These are phyloP conservation scores for Drosophila meridiana DNA, from an alignment of 2,888 invertebrate species.

Conservation along the genomic window DNA sequence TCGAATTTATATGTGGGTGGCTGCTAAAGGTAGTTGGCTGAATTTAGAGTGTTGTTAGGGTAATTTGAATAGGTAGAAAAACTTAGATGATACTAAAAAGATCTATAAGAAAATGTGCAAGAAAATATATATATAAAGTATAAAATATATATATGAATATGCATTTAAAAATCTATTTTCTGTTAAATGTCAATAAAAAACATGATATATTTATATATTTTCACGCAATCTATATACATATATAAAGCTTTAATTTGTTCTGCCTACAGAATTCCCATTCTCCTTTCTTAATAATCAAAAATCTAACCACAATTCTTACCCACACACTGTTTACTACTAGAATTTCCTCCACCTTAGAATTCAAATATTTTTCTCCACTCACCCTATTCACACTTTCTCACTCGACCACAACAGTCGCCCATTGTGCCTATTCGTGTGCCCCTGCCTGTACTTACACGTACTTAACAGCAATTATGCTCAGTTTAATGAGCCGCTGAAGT, in stretches of 20 bases:
- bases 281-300: no score
- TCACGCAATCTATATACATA: no score
- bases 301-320: neutral
- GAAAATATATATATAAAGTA: neutral
- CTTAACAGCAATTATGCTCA: constrained; percentile 70
- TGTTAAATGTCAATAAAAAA: neutral
- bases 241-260: no score
- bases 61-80: neutral
- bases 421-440: neutral
- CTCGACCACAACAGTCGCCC: neutral
- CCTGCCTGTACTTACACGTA: constrained; percentile 21
- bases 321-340: neutral
- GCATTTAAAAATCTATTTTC: neutral
- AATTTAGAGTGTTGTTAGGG: neutral
- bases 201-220: neutral
- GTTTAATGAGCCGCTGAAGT: constrained; percentile 69
- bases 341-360: neutral
- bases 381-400: neutral
- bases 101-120: neutral
- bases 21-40: neutral
- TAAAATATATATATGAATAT: neutral
- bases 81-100: neutral
- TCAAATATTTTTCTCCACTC: neutral
- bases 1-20: neutral
- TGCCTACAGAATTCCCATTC: no score